These are phyloP conservation scores for Xanthorhoe spadicearia DNA, from an alignment of 2,888 invertebrate species.

Conservation along the genomic window DNA sequence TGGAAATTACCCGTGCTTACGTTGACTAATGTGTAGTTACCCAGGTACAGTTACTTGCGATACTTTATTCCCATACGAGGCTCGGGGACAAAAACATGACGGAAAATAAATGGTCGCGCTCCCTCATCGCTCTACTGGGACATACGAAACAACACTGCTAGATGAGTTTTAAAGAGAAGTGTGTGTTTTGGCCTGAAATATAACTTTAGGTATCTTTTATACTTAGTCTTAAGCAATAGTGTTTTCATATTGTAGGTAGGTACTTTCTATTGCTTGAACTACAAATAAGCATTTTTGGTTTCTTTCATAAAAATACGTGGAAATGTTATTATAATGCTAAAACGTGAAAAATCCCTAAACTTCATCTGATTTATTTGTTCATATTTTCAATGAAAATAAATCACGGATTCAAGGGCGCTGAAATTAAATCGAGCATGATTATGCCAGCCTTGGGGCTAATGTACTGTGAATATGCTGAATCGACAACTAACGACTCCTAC, in stretches of 20 bases:
- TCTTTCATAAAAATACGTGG: no score
- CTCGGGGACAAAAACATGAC: constrained; percentile 6
- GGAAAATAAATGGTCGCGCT: constrained; percentile 3
- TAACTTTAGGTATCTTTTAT: no score
- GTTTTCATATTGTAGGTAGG: no score
- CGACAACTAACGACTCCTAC: constrained; percentile 8
- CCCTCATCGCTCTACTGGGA: constrained; percentile 19
- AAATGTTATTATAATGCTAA: no score
- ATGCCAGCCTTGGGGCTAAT: constrained; percentile 10
- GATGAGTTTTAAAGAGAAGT: no score
- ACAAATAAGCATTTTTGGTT: no score
- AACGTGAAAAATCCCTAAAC: no score
- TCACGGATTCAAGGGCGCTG: not conserved
- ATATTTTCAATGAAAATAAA: not conserved
- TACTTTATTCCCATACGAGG: not conserved
- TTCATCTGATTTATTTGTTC: not conserved
- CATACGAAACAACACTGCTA: not conserved
- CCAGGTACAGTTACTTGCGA: not conserved
- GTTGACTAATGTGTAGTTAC: not conserved
- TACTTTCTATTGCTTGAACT: no score
- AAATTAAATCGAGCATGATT: constrained; percentile 2
- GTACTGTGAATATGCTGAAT: constrained; percentile 17
- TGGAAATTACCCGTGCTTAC: not conserved
- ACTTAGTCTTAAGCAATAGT: no score
- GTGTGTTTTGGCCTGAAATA: no score